Conservation (phyloP, 2,888 invertebrate species). For the Ophioninae sp. region DNA sequence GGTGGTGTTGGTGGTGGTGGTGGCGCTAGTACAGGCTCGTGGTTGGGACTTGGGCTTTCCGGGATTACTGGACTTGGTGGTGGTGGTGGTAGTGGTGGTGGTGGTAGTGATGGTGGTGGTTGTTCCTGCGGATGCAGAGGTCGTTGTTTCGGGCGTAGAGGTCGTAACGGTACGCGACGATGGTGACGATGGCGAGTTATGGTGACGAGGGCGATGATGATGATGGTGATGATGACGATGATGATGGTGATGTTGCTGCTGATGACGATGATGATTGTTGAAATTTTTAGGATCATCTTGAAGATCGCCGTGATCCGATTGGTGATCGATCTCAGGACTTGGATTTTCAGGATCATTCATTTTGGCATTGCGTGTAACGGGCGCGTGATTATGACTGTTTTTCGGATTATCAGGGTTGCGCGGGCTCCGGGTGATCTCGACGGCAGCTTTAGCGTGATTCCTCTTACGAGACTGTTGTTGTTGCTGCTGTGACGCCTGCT, state of each 20-base stretch:
- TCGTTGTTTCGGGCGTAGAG: conserved; percentile 51
- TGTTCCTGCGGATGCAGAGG: conserved; percentile 50
- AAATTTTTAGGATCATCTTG: conserved; percentile 37
- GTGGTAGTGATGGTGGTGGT: conserved; percentile 54
- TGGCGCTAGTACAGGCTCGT: conserved; percentile 80
- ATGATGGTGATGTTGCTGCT: conserved; percentile 49
- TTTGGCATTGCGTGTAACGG: conserved; percentile 33
- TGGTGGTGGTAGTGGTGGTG: conserved; percentile 47
- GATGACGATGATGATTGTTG: conserved; percentile 34
- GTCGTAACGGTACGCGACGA: conserved; percentile 49
- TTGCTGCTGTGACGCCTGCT: conserved; percentile 37
- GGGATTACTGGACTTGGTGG: conserved; percentile 70
- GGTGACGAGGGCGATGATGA: conserved; percentile 58
- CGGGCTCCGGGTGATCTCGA: conserved; percentile 79
- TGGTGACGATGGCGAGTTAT: conserved; percentile 58
- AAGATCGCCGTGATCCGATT: conserved; percentile 27
- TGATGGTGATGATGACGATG: conserved; percentile 31
- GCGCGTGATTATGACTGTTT: conserved; percentile 56
- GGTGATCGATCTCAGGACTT: conserved; percentile 42
- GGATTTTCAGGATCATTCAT: conserved; percentile 30
- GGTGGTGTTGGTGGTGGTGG: conserved; percentile 81
- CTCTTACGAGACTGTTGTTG: conserved; percentile 80
- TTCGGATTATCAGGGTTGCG: conserved; percentile 66
- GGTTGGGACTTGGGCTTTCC: conserved; percentile 77
- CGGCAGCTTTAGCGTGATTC: conserved; percentile 53